Evolutionary conservation across 2,888 invertebrate species (phyloP), one percentile per base, ranked within the genome.

Genomic region (Pecten maximus): DNA sequence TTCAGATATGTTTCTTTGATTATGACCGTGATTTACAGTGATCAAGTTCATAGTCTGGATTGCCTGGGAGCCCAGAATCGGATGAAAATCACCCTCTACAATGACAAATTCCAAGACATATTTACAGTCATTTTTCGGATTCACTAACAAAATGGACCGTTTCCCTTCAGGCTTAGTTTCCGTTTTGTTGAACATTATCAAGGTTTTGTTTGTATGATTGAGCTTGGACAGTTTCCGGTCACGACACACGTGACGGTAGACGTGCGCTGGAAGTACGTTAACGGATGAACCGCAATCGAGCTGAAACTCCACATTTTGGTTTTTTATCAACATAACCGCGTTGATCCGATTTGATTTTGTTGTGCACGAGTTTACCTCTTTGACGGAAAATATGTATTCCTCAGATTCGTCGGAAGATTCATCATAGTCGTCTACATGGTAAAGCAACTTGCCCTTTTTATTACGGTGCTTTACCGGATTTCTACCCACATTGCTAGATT

Each of bases 151-250:
- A 28, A 90, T 19, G 35, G 28, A 12, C 39, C 50, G 87, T 87
- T 89, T 90, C 19, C 91, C 91, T n/a, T 88, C 40, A 16, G 91
- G 40, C 39, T 87, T 86, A 19, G 54, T 90, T 54, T 89, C 87
- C n/a, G 89, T 89, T 40, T 88, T 87, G 50, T 93, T 91, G 87
- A 89, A 92, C 91, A 93, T 91, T 35, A 89, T 86, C 19, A 89
- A 28, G 88, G 87, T 89, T 23, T 88, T 40, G 88, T 60, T 88
- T 50, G 74, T 39, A 35, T 90, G 60, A 40, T 88, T 88, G 39
- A 91, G 39, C 28, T 88, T 86, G 4, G 39, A 35, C 10, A 90
- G 87, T 28, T 28, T 88, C 39, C 28, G 54, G 44, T 91, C 91
- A 90, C 90, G 54, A 35, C 48, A 88, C 39, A 90, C 19, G 48